These are phyloP conservation scores for Numenius arquata DNA, from an alignment of 2,113 vertebrate species.

Conservation along the genomic window DNA sequence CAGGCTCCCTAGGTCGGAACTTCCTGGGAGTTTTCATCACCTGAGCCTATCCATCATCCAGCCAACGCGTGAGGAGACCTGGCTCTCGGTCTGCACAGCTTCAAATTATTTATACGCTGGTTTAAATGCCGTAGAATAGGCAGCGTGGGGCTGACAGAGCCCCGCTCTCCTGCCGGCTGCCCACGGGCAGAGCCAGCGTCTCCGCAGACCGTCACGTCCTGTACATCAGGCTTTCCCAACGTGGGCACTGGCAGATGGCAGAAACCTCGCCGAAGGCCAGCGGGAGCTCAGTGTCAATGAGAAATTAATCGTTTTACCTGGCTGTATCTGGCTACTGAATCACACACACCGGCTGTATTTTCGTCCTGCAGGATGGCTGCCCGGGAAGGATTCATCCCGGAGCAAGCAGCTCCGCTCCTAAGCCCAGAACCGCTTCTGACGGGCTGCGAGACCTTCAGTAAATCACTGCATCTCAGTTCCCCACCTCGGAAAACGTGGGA, in stretches of 20 bases:
- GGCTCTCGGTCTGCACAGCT: background rate
- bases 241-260: background rate
- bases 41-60: background rate
- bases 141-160: background rate
- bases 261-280: background rate
- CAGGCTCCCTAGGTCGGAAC: background rate
- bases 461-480: background rate
- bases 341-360: background rate
- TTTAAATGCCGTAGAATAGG: background rate
- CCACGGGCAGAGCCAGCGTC: background rate
- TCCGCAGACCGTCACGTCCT: background rate
- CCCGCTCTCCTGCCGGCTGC: background rate
- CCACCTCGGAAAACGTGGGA: background rate
- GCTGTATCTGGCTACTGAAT: background rate
- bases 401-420: background rate
- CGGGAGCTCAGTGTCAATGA: background rate
- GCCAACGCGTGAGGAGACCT: rapidly evolving
- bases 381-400: rapidly evolving
- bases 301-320: background rate
- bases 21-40: background rate
- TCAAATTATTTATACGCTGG: rapidly evolving
- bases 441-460: background rate
- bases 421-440: rapidly evolving
- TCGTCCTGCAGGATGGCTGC: rapidly evolving
- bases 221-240: rapidly evolving